These are phyloP conservation scores for Aspidiotus rigidus DNA, from an alignment of 2,888 invertebrate genomes.

Conservation along the genomic window DNA sequence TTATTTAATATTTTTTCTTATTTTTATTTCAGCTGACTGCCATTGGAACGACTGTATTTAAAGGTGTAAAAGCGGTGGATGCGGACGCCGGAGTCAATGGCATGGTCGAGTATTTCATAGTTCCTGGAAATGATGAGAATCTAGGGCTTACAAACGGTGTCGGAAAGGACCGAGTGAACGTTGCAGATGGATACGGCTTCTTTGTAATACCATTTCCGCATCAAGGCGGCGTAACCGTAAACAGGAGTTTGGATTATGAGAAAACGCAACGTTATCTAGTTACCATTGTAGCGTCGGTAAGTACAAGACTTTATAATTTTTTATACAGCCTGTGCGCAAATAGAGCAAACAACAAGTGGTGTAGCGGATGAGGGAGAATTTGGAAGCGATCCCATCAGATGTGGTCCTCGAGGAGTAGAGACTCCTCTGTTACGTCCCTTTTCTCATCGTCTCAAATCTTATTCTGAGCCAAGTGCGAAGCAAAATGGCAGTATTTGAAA, in stretches of 20 bases:
- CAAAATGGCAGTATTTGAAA: no score
- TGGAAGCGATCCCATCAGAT: no score
- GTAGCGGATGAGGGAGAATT: no score
- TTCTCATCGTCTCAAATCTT: no score
- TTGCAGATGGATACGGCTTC: slow-evolving; percentile 69
- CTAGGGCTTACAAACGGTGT: slow-evolving; percentile 52
- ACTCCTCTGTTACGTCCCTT: no score
- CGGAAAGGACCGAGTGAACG: slow-evolving; percentile 50
- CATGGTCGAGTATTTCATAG: slow-evolving; percentile 74
- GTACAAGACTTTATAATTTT: slow-evolving; percentile 42
- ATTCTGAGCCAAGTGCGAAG: no score
- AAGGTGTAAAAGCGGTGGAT: slow-evolving; percentile 68
- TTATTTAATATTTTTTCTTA: background rate
- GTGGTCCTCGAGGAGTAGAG: no score
- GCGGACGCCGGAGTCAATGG: slow-evolving; percentile 82
- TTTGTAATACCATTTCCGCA: slow-evolving; percentile 80
- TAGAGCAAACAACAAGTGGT: no score
- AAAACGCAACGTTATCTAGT: slow-evolving; percentile 76
- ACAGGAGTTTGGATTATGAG: slow-evolving; percentile 78
- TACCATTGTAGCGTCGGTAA: slow-evolving; percentile 79
- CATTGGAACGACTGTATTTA: slow-evolving; percentile 75
- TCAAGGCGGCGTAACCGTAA: slow-evolving; percentile 79
- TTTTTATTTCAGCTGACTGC: slow-evolving; percentile 64
- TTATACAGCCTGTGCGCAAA: no score
- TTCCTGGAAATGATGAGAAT: slow-evolving; percentile 57